Percentiles rank a stretch among this genome's conserved stretches.
These are phyloP conservation scores for Platyrinchus mystaceus DNA, from an alignment of 2,797 vertebrate genomes.

Conservation along the genomic window DNA sequence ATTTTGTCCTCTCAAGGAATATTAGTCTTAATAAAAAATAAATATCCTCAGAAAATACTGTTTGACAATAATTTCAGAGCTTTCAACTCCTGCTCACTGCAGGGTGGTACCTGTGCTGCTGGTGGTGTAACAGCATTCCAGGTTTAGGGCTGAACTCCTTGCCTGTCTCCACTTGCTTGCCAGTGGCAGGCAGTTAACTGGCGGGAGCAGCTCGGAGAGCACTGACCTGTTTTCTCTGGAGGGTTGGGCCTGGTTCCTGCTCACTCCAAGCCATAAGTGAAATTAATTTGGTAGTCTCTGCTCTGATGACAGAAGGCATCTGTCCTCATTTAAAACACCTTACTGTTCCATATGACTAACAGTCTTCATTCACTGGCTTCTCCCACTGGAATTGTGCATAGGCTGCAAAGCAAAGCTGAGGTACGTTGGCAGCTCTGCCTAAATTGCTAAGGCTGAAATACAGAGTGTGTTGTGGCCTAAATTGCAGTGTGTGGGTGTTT, in stretches of 20 bases:
- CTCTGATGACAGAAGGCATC: constrained; percentile 2
- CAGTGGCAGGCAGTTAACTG: not conserved
- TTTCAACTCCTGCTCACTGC: not conserved
- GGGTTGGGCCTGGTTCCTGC: not conserved
- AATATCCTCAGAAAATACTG: not conserved
- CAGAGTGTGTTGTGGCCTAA: not conserved
- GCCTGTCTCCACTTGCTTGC: not conserved
- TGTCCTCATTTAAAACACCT: constrained; percentile 33
- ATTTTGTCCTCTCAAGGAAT: not conserved
- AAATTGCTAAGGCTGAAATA: not conserved
- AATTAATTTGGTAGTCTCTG: constrained; percentile 21
- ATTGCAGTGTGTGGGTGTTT: not conserved
- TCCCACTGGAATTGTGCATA: not conserved
- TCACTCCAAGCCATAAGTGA: constrained; percentile 7
- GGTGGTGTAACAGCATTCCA: not conserved
- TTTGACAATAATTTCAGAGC: not conserved
- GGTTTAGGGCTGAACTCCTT: not conserved
- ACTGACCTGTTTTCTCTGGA: constrained; percentile 24
- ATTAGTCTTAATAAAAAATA: not conserved
- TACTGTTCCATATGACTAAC: not conserved
- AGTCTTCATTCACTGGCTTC: not conserved
- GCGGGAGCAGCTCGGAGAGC: not conserved
- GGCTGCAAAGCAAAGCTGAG: constrained; percentile 4
- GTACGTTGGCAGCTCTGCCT: not conserved
- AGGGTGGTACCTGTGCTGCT: not conserved